Base-by-base conservation (phyloP, 2,797 vertebrate genomes). In the Periophthalmus magnuspinnatus region DNA sequence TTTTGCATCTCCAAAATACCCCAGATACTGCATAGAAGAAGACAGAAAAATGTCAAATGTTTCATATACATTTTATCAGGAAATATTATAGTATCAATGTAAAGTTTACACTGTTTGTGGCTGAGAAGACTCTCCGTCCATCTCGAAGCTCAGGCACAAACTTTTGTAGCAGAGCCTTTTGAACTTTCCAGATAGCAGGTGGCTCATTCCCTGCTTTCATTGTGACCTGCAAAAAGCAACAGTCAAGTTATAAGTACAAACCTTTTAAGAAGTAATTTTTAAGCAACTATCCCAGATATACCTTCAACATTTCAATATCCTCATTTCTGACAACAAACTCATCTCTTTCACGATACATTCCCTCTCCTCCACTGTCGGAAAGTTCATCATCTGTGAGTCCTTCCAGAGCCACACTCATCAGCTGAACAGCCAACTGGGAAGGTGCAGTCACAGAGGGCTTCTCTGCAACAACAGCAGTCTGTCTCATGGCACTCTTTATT, bases 151-250 rank as follows among this genome's bases (percentile, higher is more conserved):
- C 97, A 55, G 98, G 98, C 88, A 98, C 95, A 93, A 99, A 99
- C 84, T 99, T 99, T 83, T 99, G 98, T 84, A 99, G 92, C 86
- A 99, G 91, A 87, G 98, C 98, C 86, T 99, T 99, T 82, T 99
- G 98, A 60, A 99, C 98, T 88, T 99, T 99, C 98, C 98, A 99
- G 86, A 99, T 98, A 83, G 97, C 97, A 76, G 98, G 98, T 69
- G 98, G 97, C 78, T 99, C 97, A 77, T 86, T 95, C 72, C 98
- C 98, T 45, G 88, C 90, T 90, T 88, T 94, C 92, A 99, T 92
- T 65, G 96, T 95, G 86, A 94, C 91, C 98, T 99, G 79, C 48
- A 84, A 45, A 22, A 24, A 28, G 6, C 13, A 63, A 45, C 13
- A 24, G 6, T 63, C 7, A 63, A 47, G 21, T 28, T 45, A 17